These are phyloP conservation scores for Colletes gigas DNA, from an alignment of 1,140 invertebrate genomes.

Conservation along the genomic window DNA sequence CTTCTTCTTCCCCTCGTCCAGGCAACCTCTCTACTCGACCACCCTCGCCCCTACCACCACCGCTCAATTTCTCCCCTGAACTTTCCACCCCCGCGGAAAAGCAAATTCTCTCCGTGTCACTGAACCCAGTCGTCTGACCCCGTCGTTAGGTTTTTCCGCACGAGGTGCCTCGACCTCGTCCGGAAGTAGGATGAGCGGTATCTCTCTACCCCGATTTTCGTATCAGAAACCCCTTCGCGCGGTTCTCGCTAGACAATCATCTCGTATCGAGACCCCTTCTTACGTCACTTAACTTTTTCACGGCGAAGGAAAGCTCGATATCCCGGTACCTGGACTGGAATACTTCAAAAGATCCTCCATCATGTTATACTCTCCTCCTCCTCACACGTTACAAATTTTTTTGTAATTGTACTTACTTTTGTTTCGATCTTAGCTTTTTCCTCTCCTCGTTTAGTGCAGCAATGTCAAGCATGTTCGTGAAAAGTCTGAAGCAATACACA, in stretches of 20 bases:
- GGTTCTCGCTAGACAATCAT: background rate
- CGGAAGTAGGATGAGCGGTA: constrained; percentile 62
- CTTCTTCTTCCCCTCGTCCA: constrained; percentile 21
- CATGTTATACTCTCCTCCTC: constrained; percentile 12
- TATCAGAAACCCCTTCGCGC: constrained; percentile 2
- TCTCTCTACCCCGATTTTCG: background rate
- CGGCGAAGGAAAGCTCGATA: background rate
- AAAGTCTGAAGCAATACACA: no score
- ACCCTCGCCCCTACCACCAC: constrained; percentile 9
- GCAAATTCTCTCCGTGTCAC: constrained; percentile 78
- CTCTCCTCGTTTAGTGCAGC: no score
- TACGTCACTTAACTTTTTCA: background rate
- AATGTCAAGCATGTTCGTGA: background rate
- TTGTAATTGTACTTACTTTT: background rate
- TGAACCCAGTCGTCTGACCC: constrained; percentile 78
- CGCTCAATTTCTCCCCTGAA: background rate
- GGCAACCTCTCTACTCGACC: constrained; percentile 15
- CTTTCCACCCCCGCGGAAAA: constrained; percentile 65
- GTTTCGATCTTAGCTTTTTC: no score
- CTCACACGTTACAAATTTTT: constrained; percentile 5
- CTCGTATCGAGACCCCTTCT: constrained; percentile 9
- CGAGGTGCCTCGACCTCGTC: constrained; percentile 75
- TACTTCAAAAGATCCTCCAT: background rate
- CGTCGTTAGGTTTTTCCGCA: constrained; percentile 77
- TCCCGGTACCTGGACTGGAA: background rate